Percentiles rank a stretch among this genome's conserved stretches.
phyloP scores from a whole-genome alignment of 2,888 invertebrate species.

The Heliconius ethilla region DNA sequence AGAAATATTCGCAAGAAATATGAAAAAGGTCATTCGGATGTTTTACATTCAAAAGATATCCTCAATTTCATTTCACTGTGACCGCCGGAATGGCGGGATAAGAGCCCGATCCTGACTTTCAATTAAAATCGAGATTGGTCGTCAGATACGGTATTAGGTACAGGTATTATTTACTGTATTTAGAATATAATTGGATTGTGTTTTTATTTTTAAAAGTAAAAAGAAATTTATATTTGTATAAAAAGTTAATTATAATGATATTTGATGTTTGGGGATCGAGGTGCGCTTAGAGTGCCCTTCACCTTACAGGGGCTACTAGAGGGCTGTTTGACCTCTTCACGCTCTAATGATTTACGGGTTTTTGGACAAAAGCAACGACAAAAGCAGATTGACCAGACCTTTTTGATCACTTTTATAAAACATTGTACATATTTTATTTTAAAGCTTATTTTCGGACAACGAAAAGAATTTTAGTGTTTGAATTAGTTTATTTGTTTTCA shows the following conservation, averaged over 20 bases:
- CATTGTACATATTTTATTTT: neutral
- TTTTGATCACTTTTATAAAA: slow-evolving; percentile 1
- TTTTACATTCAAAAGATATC: slow-evolving; percentile 19
- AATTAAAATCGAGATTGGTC: slow-evolving; percentile 27
- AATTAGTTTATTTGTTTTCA: neutral
- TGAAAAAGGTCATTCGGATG: neutral
- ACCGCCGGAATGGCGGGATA: slow-evolving; percentile 11
- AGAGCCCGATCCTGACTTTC: slow-evolving; percentile 14
- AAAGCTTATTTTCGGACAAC: neutral
- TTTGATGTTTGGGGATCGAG: slow-evolving; percentile 19
- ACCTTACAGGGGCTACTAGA: no score
- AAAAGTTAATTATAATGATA: slow-evolving; percentile 7
- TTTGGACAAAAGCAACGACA: neutral
- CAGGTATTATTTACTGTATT: slow-evolving; percentile 16
- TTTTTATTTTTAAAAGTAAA: neutral
- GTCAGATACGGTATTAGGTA: slow-evolving; percentile 13
- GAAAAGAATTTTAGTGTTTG: neutral
- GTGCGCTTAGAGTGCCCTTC: slow-evolving; percentile 13
- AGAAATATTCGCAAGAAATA: neutral
- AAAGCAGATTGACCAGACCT: neutral
- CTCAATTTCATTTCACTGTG: slow-evolving; percentile 11
- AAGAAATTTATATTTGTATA: neutral
- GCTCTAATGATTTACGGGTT: slow-evolving; percentile 15
- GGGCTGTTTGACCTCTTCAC: slow-evolving; percentile 29
- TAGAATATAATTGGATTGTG: slow-evolving; percentile 5